Percentiles rank a stretch among this genome's conserved stretches.
phyloP scores from a whole-genome alignment of 2,113 vertebrate species.

The Podocnemis expansa region DNA sequence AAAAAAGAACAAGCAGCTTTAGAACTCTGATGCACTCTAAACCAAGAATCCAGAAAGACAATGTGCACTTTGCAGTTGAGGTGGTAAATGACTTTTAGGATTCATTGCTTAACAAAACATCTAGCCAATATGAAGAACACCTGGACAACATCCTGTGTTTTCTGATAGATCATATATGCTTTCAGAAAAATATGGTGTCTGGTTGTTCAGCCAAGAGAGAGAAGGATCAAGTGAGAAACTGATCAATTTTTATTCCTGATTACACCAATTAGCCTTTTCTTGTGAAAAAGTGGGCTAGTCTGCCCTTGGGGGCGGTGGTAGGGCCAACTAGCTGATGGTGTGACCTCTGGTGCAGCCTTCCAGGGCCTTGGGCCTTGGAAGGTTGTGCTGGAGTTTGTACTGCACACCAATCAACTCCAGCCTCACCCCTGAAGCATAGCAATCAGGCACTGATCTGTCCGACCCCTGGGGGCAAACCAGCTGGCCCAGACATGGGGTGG shows the following conservation, averaged over 20 bases:
- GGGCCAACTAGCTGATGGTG: too few species aligned
- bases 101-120: accelerated
- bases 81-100: neutral
- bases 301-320: too few species aligned
- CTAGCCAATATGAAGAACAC: neutral
- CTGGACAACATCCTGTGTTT: neutral
- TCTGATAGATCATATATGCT: neutral
- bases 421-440: too few species aligned
- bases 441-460: too few species aligned
- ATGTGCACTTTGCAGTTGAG: neutral
- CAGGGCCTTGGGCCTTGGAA: too few species aligned
- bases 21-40: neutral
- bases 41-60: neutral
- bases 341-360: too few species aligned
- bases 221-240: accelerated
- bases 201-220: neutral
- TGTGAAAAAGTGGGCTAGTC: too few species aligned
- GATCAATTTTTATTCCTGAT: neutral
- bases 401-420: too few species aligned
- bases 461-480: too few species aligned
- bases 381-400: too few species aligned
- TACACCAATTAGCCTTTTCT: neutral
- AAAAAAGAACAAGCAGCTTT: neutral
- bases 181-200: neutral
- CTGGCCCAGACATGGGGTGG: too few species aligned